A percentile compares a stretch with the other conserved stretches of the same genome.
These are phyloP conservation scores for Myotis brandtii DNA, from an alignment of 2,113 vertebrate genomes.

Conservation along the genomic window DNA sequence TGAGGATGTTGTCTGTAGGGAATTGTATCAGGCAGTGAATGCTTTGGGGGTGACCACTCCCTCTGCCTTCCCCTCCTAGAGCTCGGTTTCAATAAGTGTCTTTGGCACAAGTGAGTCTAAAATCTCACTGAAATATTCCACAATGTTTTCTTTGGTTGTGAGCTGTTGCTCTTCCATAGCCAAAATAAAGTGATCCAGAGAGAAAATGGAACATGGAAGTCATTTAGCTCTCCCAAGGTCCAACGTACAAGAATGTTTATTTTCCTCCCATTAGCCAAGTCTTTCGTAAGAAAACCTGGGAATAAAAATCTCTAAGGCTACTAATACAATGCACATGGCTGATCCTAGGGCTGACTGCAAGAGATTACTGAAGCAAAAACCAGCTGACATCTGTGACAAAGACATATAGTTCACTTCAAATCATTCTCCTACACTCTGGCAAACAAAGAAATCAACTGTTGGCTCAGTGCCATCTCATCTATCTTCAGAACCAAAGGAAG, in stretches of 20 bases:
- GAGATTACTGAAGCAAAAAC: constrained; percentile 51
- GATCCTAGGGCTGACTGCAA: constrained; percentile 40
- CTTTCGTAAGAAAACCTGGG: constrained; percentile 60
- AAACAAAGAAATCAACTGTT: constrained; percentile 58
- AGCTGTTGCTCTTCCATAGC: neutral
- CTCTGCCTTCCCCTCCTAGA: neutral
- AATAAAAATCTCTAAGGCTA: constrained; percentile 48
- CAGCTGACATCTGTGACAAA: constrained; percentile 72
- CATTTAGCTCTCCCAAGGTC: constrained; percentile 54
- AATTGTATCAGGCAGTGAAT: constrained; percentile 57
- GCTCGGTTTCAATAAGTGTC: constrained; percentile 49
- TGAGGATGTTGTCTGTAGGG: constrained; percentile 1
- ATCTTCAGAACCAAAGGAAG: constrained; percentile 68
- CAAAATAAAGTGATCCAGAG: constrained; percentile 49
- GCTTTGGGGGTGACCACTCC: neutral
- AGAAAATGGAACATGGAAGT: constrained; percentile 50
- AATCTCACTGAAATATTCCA: constrained; percentile 35
- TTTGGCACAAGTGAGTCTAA: constrained; percentile 51
- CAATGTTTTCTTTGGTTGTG: constrained; percentile 26
- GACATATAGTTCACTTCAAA: constrained; percentile 59
- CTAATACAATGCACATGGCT: constrained; percentile 48
- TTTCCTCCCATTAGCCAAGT: constrained; percentile 49
- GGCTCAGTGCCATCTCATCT: constrained; percentile 39
- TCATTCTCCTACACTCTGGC: constrained; percentile 52
- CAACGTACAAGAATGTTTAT: constrained; percentile 35